Conservation (phyloP, 1,140 invertebrate species). For the Bombus huntii region DNA sequence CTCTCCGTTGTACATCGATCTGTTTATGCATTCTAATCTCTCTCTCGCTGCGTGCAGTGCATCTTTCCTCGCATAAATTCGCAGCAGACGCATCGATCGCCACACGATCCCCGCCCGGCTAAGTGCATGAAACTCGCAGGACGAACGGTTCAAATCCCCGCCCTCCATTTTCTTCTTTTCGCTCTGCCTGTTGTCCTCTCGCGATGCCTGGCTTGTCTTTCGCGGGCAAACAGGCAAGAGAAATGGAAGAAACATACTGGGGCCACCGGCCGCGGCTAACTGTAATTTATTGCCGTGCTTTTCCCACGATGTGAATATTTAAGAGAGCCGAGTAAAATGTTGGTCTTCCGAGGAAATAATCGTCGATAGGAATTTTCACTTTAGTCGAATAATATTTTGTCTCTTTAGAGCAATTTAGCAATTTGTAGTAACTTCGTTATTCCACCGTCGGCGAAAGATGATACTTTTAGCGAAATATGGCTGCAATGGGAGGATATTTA, state of each 20-base stretch:
- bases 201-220: neutral
- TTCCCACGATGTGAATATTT: neutral
- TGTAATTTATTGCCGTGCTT: neutral
- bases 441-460: too few species aligned
- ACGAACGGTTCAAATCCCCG: neutral
- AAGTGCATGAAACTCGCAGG: conserved; percentile 12
- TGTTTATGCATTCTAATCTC: conserved; percentile 24
- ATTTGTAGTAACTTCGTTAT: neutral
- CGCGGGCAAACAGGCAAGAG: neutral
- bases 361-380: neutral
- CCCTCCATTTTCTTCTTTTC: neutral
- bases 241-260: neutral
- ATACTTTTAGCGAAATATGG: too few species aligned
- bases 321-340: neutral
- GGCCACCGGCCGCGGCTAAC: neutral
- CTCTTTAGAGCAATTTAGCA: neutral
- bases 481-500: too few species aligned
- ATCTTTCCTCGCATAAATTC: conserved; percentile 17
- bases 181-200: neutral
- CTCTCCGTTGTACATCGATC: conserved; percentile 1
- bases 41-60: neutral
- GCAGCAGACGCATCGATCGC: conserved; percentile 12
- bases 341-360: neutral
- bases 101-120: neutral
- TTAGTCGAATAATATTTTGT: neutral